Conservation (phyloP, 2,888 invertebrate species). For the Protophormia terraenovae region DNA sequence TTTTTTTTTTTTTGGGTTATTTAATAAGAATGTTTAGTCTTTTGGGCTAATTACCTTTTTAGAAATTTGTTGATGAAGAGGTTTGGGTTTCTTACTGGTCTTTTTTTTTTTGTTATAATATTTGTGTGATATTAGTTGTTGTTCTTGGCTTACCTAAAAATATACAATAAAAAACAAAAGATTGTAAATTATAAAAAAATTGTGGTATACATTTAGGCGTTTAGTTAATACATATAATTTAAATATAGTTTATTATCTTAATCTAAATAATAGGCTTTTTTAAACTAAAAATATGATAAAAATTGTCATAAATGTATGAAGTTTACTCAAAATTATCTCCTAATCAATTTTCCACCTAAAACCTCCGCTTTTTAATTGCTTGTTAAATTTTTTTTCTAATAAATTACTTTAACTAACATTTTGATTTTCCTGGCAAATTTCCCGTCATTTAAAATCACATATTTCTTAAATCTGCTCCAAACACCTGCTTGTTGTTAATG, state of each 20-base stretch:
- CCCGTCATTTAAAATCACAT: neutral
- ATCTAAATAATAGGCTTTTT: too few relatives aligned
- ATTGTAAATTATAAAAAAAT: slow-evolving; percentile 8
- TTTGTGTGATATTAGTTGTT: neutral
- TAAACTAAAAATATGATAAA: too few relatives aligned
- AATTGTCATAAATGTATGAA: too few relatives aligned
- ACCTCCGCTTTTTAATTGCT: neutral
- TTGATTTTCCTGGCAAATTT: neutral
- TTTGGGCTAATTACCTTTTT: too few relatives aligned
- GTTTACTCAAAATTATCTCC: too few relatives aligned
- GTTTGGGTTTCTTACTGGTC: too few relatives aligned
- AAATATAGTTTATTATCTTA: neutral
- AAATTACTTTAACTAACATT: neutral
- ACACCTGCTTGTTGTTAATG: slow-evolving; percentile 45
- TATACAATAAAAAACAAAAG: slow-evolving; percentile 24
- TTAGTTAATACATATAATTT: slow-evolving; percentile 1
- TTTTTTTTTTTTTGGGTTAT: too few relatives aligned
- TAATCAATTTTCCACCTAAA: neutral
- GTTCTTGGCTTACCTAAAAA: slow-evolving; percentile 49
- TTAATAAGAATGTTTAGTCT: too few relatives aligned
- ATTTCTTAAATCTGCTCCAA: slow-evolving; percentile 4
- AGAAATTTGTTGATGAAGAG: too few relatives aligned
- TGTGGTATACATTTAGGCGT: slow-evolving; percentile 20
- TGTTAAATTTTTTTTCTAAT: neutral
- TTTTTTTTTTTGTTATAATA: neutral